A percentile compares a stretch with the other conserved stretches of the same genome.
phyloP scores from a whole-genome alignment of 2,797 vertebrate species.

The Podarcis siculus region DNA sequence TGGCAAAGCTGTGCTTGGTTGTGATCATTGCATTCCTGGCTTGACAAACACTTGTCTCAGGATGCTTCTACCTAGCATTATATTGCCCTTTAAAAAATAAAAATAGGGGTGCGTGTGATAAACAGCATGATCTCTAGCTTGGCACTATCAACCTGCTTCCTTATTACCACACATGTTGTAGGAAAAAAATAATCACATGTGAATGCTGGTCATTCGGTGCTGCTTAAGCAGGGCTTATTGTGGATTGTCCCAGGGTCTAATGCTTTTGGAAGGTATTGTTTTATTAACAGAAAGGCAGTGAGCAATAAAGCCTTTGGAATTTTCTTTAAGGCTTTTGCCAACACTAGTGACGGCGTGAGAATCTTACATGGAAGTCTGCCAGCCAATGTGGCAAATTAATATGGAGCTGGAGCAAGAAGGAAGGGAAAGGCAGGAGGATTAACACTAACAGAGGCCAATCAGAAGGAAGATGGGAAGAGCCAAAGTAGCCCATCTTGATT shows the following conservation, averaged over 20 bases:
- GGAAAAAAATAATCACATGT: conserved; percentile 46
- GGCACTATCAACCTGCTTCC: conserved; percentile 55
- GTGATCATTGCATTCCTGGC: conserved; percentile 59
- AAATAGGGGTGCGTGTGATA: conserved; percentile 39
- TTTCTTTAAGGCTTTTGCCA: conserved; percentile 46
- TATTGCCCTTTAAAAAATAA: conserved; percentile 42
- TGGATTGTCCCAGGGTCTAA: conserved; percentile 37
- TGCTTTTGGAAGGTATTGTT: conserved; percentile 51
- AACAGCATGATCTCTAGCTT: conserved; percentile 58
- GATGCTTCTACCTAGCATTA: conserved; percentile 57
- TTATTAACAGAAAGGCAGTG: conserved; percentile 39
- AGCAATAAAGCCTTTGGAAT: conserved; percentile 37
- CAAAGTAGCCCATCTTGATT: conserved; percentile 2
- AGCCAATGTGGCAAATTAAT: conserved; percentile 16
- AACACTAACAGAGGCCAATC: conserved; percentile 38
- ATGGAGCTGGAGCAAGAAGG: conserved; percentile 35
- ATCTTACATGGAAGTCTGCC: conserved; percentile 34
- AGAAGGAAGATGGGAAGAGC: conserved; percentile 26
- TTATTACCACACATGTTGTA: background rate
- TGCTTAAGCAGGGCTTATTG: conserved; percentile 46
- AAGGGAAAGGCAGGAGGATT: conserved; percentile 27
- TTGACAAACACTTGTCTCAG: conserved; percentile 49
- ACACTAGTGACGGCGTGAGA: conserved; percentile 31
- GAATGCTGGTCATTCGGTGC: conserved; percentile 48
- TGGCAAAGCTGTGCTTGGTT: conserved; percentile 52